A percentile compares a stretch with the other conserved stretches of the same genome.
Conservation (phyloP, 1,140 invertebrate genomes). For the Tribolium madens region DNA sequence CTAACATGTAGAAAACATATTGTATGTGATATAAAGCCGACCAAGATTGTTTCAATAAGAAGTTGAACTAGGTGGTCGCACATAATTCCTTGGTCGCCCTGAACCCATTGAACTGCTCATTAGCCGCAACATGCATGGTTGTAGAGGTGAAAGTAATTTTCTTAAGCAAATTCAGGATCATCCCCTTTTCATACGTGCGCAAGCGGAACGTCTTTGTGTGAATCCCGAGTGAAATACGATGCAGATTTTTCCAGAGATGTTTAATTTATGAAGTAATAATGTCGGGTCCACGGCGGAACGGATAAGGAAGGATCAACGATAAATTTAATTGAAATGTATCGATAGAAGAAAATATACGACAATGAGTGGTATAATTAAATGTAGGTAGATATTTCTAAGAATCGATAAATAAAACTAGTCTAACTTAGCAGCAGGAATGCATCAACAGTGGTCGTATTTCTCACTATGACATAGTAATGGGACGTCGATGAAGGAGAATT, state of each 20-base stretch:
- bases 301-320: constrained; percentile 53
- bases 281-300: constrained; percentile 40
- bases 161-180: not conserved
- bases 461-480: constrained; percentile 19
- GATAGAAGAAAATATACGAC: constrained; percentile 47
- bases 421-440: constrained; percentile 32
- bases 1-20: constrained; percentile 23
- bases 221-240: constrained; percentile 52
- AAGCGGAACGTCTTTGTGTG: constrained; percentile 38
- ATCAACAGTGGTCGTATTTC: constrained; percentile 16
- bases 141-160: not conserved
- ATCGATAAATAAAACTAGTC: constrained; percentile 51
- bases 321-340: constrained; percentile 58
- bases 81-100: not conserved
- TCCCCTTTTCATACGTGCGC: not conserved
- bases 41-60: constrained; percentile 15
- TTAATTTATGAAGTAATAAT: constrained; percentile 57
- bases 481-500: not conserved
- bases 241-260: constrained; percentile 51
- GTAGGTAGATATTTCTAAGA: constrained; percentile 44
- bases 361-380: constrained; percentile 53
- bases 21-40: constrained; percentile 10
- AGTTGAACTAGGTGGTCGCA: constrained; percentile 15
- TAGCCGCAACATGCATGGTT: not conserved
- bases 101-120: not conserved